phyloP scores from a whole-genome alignment of 2,888 invertebrate species.

The Unio delphinus region DNA sequence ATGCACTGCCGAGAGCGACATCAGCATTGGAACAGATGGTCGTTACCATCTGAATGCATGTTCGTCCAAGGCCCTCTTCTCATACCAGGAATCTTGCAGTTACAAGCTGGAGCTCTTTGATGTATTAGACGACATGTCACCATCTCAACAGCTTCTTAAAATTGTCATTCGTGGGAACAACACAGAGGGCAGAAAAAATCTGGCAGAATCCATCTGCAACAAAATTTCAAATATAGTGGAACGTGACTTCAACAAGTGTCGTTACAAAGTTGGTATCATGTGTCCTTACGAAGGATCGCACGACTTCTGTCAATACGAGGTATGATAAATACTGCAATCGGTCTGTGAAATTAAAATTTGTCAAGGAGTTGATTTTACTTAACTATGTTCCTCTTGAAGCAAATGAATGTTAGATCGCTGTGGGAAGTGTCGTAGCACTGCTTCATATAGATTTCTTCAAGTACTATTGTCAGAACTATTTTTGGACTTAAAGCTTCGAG shows the following conservation, averaged over 20 bases:
- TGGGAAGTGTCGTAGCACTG: too few relatives aligned
- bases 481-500: too few relatives aligned
- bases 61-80: slow-evolving; percentile 34
- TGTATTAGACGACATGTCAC: slow-evolving; percentile 7
- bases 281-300: slow-evolving; percentile 36
- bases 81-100: slow-evolving; percentile 20
- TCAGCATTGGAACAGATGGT: slow-evolving; percentile 26
- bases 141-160: slow-evolving; percentile 22
- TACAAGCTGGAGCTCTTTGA: slow-evolving; percentile 34
- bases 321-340: background rate
- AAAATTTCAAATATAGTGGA: slow-evolving; percentile 29
- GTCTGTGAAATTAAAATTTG: background rate
- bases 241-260: slow-evolving; percentile 34
- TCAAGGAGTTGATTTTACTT: too few relatives aligned
- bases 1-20: slow-evolving; percentile 26
- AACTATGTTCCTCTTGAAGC: too few relatives aligned
- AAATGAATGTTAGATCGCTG: too few relatives aligned
- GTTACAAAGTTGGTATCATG: slow-evolving; percentile 30
- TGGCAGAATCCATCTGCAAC: slow-evolving; percentile 21
- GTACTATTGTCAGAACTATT: too few relatives aligned
- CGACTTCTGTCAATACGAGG: slow-evolving; percentile 25
- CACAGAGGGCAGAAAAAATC: slow-evolving; percentile 5
- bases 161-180: slow-evolving; percentile 21
- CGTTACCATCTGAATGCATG: slow-evolving; percentile 28
- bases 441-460: too few relatives aligned